Base-by-base conservation (phyloP, 2,888 invertebrate genomes). In the Celastrina argiolus region DNA sequence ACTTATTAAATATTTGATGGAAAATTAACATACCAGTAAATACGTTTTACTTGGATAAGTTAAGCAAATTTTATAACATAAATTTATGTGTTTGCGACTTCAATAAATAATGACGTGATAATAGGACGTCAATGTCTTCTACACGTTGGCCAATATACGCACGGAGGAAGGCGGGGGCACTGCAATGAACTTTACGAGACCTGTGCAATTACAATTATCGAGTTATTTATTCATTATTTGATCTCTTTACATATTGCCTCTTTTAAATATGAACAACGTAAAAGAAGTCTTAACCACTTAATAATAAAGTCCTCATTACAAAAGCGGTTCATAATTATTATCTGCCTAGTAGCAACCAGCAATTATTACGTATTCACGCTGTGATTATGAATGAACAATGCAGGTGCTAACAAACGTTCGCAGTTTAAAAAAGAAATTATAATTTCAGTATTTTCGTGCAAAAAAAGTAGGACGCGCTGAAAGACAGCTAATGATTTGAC, bases 381-480 rank as follows among this genome's bases (percentile, higher is more conserved):
- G 18, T 31, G 22, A 39, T 61, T 61, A 61, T 61, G 61, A 61
- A 61, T 61, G 61, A 61, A 61, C 61, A 61, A 39, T 61, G 61
- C 61, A 61, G 39, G 26, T 61, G 61, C 22, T 61, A 22, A 39
- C 36, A 61, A 58, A 36, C 31, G 59, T 8, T 59, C 3, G 5
- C 16, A 22, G 39, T 22, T 39, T 7, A 59, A 34, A 59, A 61
- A 36, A 36, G 8, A 22, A 18, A 34, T n/a, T n/a, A n/a, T n/a
- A n/a, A n/a, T 16, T 34, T 59, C 36, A 61, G 61, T 34, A 18
- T 59, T 59, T 59, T 22, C 18, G 39, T 2, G 34, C 16, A 34
- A 59, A 8, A 31, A 56, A 56, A 61, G 61, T 61, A 61, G 61
- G 39, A 39, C 61, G 59, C 59, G 61, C 61, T 61, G 39, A 61